Base-by-base conservation (phyloP, 2,797 vertebrate genomes). In the Urosaurus nigricauda region DNA sequence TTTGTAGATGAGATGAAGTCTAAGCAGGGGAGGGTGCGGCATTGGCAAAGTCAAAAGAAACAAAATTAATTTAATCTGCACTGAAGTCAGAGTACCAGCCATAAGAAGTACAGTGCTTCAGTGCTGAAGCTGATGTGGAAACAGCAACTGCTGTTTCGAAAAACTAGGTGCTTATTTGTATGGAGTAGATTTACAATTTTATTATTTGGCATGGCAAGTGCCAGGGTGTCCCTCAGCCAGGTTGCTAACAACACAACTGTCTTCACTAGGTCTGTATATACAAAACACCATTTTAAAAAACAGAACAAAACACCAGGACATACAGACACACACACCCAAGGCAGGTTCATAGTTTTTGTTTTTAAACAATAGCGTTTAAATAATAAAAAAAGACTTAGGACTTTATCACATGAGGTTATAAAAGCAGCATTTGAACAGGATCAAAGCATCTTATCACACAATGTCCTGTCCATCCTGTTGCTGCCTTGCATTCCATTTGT, bases 171-270 rank as follows among this genome's bases (percentile, higher is more conserved):
- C 13, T 47, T 85, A 21, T 70, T 86, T 79, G 17, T 70, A 70
- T 53, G 51, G 47, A 79, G 77, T 70, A 63, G 56, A 6, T 79
- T 79, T 79, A 17, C n/a, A n/a, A 12, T 79, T 40, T 80, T n/a
- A 85, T 85, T 86, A 47, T 51, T 29, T 86, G 58, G 74, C 60
- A 51, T 86, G 35, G 21, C 58, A 26, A 68, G 74, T 43, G 19
- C 40, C 37, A 65, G 40, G 8, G 58, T 51, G 58, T 78, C 60
- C 24, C 40, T 65, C 29, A n/a, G 29, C 9, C 37, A 77, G 73
- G 16, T 29, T 47, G n/a, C 53, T n/a, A 78, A 43, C 29, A 65
- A 78, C 84, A 86, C 75, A 79, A 29, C 24, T 68, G 43, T 53
- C 85, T 70, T 79, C 60, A 79, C n/a, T 65, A 29, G 21, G 12